Evolutionary conservation across 2,797 vertebrate genomes (phyloP).

Genomic region (Hoplostethus atlanticus): DNA sequence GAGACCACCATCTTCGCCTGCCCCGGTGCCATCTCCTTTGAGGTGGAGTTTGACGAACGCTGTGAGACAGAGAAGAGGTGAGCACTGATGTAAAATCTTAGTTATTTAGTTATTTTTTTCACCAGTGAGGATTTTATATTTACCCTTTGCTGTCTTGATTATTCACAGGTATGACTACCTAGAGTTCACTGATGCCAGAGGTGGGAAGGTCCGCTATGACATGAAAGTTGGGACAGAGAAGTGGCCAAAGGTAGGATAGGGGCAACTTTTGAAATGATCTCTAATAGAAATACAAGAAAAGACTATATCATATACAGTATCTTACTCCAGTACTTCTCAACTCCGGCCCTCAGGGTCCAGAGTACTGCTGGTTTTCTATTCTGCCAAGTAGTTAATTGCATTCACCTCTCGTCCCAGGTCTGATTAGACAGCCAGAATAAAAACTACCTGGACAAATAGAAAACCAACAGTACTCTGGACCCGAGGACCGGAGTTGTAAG

Average conservation of each 20-base stretch:
- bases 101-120: background rate
- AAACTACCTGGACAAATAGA: no score
- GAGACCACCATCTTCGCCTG: constrained; percentile 94
- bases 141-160: background rate
- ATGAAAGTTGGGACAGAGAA: constrained; percentile 97
- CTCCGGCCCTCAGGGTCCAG: no score
- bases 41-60: constrained; percentile 98
- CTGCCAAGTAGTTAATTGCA: no score
- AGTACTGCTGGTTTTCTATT: no score
- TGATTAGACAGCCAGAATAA: no score
- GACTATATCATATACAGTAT: background rate
- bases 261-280: background rate
- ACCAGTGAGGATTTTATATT: background rate
- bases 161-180: constrained; percentile 94
- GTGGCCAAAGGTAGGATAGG: constrained; percentile 93
- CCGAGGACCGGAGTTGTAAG: no score
- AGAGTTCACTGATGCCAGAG: constrained; percentile 97
- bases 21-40: constrained; percentile 94
- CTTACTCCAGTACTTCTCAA: no score
- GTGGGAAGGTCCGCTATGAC: constrained; percentile 97
- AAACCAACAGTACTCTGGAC: no score
- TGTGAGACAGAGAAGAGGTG: constrained; percentile 98
- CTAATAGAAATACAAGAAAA: background rate
- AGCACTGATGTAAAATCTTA: background rate
- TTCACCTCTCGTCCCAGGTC: no score